Conservation (phyloP, 2,888 invertebrate species). For the Galeopsomyia nigrocyanea region DNA sequence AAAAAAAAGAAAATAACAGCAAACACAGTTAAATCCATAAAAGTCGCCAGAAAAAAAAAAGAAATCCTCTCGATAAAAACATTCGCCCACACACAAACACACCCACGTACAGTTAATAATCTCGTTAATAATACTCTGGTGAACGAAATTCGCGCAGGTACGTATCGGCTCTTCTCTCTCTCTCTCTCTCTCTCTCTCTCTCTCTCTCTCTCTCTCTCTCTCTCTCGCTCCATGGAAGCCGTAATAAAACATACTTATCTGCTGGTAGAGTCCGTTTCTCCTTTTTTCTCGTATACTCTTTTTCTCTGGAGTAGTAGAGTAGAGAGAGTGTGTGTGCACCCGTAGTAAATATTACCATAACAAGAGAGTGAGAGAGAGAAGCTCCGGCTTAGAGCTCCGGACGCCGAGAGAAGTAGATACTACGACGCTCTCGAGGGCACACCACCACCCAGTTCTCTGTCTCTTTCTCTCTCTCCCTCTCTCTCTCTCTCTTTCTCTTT, state of each 20-base stretch:
- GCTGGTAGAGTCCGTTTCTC: neutral
- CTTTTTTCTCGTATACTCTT: neutral
- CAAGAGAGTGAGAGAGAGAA: conserved; percentile 24
- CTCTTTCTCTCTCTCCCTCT: no score
- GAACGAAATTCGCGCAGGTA: no score
- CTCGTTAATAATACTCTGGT: no score
- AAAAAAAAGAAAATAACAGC: no score
- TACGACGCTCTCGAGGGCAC: conserved; percentile 32
- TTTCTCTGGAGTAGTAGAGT: conserved; percentile 3
- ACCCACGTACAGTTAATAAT: no score
- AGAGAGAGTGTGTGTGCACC: neutral
- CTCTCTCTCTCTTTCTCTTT: no score
- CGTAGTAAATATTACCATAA: conserved; percentile 44
- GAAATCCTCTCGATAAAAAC: no score
- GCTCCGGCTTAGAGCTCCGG: neutral
- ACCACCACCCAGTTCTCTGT: no score
- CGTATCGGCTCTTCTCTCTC: conserved; percentile 3
- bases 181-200: neutral
- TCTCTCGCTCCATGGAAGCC: neutral
- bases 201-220: neutral
- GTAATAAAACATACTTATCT: conserved; percentile 40
- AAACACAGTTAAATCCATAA: no score
- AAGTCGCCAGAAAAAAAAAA: no score
- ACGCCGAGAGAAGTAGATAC: conserved; percentile 34
- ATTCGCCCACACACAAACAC: no score